A percentile compares a stretch with the other conserved stretches of the same genome.
Evolutionary conservation across 2,888 invertebrate species (phyloP).

Genomic region (Zygogramma bicolorata): DNA sequence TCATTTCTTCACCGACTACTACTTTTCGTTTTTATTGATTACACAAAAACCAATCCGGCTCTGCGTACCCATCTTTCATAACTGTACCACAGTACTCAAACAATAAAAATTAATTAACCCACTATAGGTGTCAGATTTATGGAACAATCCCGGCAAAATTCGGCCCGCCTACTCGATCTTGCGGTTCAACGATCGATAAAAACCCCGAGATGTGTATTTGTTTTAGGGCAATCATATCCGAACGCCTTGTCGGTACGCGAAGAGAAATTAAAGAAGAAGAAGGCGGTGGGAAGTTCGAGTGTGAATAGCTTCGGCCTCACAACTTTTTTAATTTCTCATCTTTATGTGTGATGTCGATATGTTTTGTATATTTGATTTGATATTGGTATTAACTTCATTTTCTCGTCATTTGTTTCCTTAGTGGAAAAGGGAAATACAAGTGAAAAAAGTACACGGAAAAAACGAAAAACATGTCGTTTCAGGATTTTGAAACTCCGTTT

Average conservation of each 20-base stretch:
- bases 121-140: conserved; percentile 44
- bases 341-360: too few species aligned
- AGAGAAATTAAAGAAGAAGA: background rate
- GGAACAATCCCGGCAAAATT: conserved; percentile 38
- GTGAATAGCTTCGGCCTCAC: too few species aligned
- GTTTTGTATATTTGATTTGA: too few species aligned
- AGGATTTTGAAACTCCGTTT: too few species aligned
- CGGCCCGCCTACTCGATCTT: conserved; percentile 24
- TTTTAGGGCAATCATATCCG: conserved; percentile 29
- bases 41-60: background rate
- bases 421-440: too few species aligned
- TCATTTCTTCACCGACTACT: too few species aligned
- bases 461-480: too few species aligned
- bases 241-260: background rate
- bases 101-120: conserved; percentile 47
- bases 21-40: too few species aligned
- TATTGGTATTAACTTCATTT: too few species aligned
- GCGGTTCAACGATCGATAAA: conserved; percentile 50
- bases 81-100: conserved; percentile 26
- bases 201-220: conserved; percentile 48
- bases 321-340: too few species aligned
- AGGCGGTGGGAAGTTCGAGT: background rate
- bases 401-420: too few species aligned
- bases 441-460: too few species aligned
- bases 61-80: background rate